Evolutionary conservation across 1,140 invertebrate genomes (phyloP), one percentile per base, ranked within the genome.

Genomic region (Melanaphis sacchari): DNA sequence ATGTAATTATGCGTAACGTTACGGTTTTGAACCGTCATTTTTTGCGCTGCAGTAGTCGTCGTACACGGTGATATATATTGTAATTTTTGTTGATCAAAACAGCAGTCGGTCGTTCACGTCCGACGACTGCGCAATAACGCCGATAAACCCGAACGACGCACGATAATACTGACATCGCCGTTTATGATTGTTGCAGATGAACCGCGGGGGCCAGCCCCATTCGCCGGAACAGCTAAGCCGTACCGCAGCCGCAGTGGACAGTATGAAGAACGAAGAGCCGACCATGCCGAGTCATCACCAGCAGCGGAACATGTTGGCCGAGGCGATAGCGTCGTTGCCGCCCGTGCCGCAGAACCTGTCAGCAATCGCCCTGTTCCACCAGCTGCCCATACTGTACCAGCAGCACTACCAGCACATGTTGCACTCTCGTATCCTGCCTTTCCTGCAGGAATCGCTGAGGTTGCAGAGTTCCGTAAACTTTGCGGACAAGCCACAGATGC

Each of bases 371-470:
- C 49, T 94, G 43, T 89, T 91, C 41, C 43, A 93, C 36, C 89
- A 94, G 66, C 59, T 94, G n/a, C 94, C 93, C 18, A 90, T 94
- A 59, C 85, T 93, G 66, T 94, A 94, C 91, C 94, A 93, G 40
- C 94, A 94, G 31, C 94, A 94, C 49, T 94, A 94, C 87, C 91
- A 94, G 81, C 90, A 92, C 76, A 84, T 93, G 81, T 93, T 94
- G 26, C 94, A 94, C 24, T 93, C 94, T 8, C 46, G 93, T 26
- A 93, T 94, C 41, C 40, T 94, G 52, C 94, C 94, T 18, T 94
- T 94, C 90, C 93, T 94, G 22, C 94, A 94, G 31, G 94, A 94
- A 94, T 94, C 82, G 31, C 31, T 93, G n/a, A 88, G 91, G 43
- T 43, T 94, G 52, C 93, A 94, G 49, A 93, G 46, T 15, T 40